These are phyloP conservation scores for Grapholita molesta DNA, from an alignment of 1,140 invertebrate species.

Conservation along the genomic window DNA sequence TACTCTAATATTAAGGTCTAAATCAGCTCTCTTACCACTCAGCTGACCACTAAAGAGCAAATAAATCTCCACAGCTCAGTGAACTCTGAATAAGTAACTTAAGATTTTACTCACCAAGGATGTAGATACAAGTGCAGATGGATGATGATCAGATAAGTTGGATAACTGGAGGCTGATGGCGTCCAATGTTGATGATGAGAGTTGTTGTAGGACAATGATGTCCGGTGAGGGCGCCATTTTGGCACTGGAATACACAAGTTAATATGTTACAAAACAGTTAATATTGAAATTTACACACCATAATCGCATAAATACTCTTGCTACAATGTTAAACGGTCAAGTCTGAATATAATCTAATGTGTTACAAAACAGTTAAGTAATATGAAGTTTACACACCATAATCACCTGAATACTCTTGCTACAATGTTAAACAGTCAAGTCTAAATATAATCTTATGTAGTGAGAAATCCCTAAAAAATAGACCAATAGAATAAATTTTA, in stretches of 20 bases:
- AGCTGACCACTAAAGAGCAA: neutral
- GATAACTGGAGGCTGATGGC: slow-evolving; percentile 24
- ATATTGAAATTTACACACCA: neutral
- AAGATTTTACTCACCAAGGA: slow-evolving; percentile 45
- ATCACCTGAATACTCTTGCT: too few species aligned
- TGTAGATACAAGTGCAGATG: slow-evolving; percentile 39
- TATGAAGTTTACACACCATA: too few species aligned
- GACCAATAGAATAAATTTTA: too few species aligned
- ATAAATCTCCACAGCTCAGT: neutral
- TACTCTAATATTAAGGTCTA: neutral
- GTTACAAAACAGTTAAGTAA: too few species aligned
- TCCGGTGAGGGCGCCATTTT: slow-evolving; percentile 67
- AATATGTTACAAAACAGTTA: neutral
- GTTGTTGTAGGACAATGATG: slow-evolving; percentile 61
- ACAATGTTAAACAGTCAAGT: too few species aligned
- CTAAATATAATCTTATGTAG: too few species aligned
- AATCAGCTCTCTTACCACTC: neutral
- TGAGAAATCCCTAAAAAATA: too few species aligned
- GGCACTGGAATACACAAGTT: slow-evolving; percentile 59
- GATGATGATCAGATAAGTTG: slow-evolving; percentile 35
- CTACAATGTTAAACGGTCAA: too few species aligned
- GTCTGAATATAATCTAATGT: too few species aligned
- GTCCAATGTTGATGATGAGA: slow-evolving; percentile 40
- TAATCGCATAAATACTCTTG: too few species aligned
- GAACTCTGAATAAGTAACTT: too few species aligned